Base-by-base conservation (phyloP, 2,113 vertebrate species). In the Desmodus rotundus region DNA sequence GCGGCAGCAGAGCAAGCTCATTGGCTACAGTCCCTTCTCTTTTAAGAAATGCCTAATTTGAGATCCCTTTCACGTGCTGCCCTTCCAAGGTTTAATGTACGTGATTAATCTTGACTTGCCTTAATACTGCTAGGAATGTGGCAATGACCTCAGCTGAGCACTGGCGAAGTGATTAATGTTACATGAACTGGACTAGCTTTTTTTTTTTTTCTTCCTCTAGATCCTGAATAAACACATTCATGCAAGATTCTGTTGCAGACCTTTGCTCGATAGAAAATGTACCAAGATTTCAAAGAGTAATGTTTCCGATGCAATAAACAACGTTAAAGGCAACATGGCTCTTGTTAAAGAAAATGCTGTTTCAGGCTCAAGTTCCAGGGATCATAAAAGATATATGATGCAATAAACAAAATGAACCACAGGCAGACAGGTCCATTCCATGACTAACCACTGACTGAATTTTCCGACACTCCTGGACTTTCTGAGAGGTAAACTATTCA, bases 301-400 rank as follows among this genome's bases (percentile, higher is more conserved):
- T 98, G 98, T 98, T 98, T 98, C 98, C 98, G 97, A 98, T 97
- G 97, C 96, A 98, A 98, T 98, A 98, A 99, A 99, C 98, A 98
- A 97, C 0, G n/a, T 98, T 98, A 98, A 97, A 98, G 97, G 98
- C 98, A 98, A 98, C 97, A 98, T 87, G 96, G 98, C 97, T 98
- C 98, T 98, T 98, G 97, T 98, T 98, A 98, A 98, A 98, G 97
- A 98, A 99, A 99, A 98, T 98, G 98, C 98, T 99, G 97, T 98
- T 99, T 98, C 98, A 98, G 98, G 98, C 97, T 98, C 97, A 98
- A 98, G 97, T 98, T 98, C 97, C 97, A 97, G 97, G 92, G 98
- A 98, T 98, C 98, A 98, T 98, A 98, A 98, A 99, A 98, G 98
- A 99, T 98, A 98, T 97, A 98, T 98, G 98, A 98, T 98, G 98